A percentile compares a stretch with the other conserved stretches of the same genome.
Conservation (phyloP, 2,888 invertebrate genomes). For the Euzophera pinguis region DNA sequence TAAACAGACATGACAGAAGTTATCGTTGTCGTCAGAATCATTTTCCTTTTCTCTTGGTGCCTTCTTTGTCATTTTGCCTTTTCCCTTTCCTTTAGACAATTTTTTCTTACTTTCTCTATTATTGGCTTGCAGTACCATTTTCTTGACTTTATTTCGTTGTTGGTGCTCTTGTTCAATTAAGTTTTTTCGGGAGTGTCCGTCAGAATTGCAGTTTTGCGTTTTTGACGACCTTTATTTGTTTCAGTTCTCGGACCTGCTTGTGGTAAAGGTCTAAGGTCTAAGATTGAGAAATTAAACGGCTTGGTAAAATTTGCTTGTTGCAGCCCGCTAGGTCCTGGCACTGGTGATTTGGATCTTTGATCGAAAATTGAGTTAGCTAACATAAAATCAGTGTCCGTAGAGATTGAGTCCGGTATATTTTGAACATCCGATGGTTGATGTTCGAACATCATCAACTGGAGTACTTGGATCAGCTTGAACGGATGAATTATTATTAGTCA, state of each 20-base stretch:
- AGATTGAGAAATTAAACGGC: constrained; percentile 11
- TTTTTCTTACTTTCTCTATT: constrained; percentile 19
- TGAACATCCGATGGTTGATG: not conserved
- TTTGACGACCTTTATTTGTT: constrained; percentile 17
- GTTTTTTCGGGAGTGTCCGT: constrained; percentile 23
- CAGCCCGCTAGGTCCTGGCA: constrained; percentile 17
- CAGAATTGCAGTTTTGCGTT: constrained; percentile 5
- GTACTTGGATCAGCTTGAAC: not conserved
- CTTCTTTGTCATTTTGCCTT: constrained; percentile 16
- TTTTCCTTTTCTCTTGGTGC: constrained; percentile 17
- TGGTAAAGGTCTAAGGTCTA: constrained; percentile 23
- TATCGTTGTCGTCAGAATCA: constrained; percentile 7
- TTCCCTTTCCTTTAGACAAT: constrained; percentile 13
- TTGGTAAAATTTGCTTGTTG: constrained; percentile 11
- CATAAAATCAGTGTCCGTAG: not conserved
- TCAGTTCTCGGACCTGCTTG: constrained; percentile 13
- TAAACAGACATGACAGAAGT: constrained; percentile 19
- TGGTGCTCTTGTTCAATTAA: constrained; percentile 23
- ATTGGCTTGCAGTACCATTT: constrained; percentile 18
- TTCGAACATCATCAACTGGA: not conserved
- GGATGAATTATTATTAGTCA: not conserved
- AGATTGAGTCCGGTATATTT: not conserved
- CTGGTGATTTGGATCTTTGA: constrained; percentile 6
- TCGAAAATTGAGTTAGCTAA: not conserved
- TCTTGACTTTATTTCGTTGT: constrained; percentile 21